Evolutionary conservation across 2,113 vertebrate species (phyloP).

Genomic region (Polypterus senegalus): DNA sequence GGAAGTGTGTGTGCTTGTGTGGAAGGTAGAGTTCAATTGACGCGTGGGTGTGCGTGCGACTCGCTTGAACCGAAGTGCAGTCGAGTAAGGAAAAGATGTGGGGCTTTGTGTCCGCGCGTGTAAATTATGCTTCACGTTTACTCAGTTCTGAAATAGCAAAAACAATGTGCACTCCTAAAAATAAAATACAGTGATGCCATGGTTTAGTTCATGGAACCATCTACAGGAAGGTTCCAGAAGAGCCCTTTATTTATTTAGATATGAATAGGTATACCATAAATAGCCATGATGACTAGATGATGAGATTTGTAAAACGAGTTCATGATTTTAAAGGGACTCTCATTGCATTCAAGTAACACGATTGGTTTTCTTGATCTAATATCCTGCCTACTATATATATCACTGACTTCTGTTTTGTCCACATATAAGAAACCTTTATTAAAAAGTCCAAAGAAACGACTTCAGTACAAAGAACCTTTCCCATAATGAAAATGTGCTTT

Average conservation of each 20-base stretch:
- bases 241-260: background rate
- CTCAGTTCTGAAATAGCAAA: no score
- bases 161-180: no score
- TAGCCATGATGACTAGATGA: background rate
- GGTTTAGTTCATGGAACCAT: background rate
- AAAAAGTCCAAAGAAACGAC: no score
- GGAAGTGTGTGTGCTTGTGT: no score
- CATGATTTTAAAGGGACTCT: background rate
- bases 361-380: background rate
- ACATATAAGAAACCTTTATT: background rate
- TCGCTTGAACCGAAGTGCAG: no score
- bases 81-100: no score
- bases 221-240: background rate
- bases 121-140: no score
- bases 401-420: background rate
- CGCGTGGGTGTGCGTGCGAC: no score
- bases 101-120: no score
- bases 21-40: no score
- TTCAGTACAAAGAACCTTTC: no score
- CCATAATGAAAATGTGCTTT: no score
- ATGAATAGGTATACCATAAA: background rate
- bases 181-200: background rate
- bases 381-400: background rate
- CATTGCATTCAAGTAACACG: background rate
- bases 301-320: background rate